Evolutionary conservation across 2,888 invertebrate species (phyloP), one percentile per base, ranked within the genome.

Genomic region (Nomada fucata): DNA sequence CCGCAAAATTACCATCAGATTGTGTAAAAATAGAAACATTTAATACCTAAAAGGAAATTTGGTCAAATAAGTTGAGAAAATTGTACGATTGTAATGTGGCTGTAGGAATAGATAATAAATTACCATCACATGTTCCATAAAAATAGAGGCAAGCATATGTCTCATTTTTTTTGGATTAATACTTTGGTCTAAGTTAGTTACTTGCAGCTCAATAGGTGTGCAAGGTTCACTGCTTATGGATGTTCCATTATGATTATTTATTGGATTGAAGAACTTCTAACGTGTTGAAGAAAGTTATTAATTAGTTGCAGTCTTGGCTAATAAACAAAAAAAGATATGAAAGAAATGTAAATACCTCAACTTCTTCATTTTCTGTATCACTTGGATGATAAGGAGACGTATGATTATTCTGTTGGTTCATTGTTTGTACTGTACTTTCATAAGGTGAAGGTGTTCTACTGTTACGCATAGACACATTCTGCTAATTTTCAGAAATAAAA

Each of bases 181-280:
- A 83, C 95, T 95, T 88, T 96, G 95, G 93, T 97, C 97, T 84
- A 97, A 94, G 93, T 97, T 97, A 18, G 96, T 95, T 50, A 97
- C 95, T 84, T 95, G 94, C 67, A 96, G 94, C 91, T 96, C 96
- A 18, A 95, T 94, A 0, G 95, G 94, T n/a, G 90, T 90, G 65
- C 89, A 91, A 18, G 89, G 83, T 60, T 88, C 91, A 82, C 89
- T 93, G 26, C 86, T 85, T 18, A 76, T 68, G 68, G 84, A 84
- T 71, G 84, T 82, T 69, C 87, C 91, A 74, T 86, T 90, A 55
- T 91, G 90, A 86, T 86, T 91, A 76, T 89, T 92, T 50, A 93
- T 93, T 15, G 94, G 93, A 86, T 93, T 93, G 82, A 94, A 94
- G 76, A 93, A 94, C 81, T 92, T 93, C 93, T 94, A 81, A 63